Evolutionary conservation across 2,113 vertebrate species (phyloP).

Genomic region (Aphyosemion australe): DNA sequence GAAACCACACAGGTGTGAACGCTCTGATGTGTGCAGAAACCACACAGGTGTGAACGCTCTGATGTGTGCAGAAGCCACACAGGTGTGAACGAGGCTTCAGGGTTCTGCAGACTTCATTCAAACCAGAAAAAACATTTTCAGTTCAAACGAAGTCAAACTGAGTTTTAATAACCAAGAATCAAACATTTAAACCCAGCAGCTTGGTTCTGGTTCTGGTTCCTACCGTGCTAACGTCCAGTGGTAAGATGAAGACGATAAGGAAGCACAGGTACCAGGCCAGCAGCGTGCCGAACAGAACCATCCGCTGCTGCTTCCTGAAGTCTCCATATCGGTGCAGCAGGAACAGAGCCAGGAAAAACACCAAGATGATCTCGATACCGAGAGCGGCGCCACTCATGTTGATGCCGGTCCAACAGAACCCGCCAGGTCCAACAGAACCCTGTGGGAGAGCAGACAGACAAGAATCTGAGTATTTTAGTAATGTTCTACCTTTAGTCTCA

Average conservation of each 20-base stretch:
- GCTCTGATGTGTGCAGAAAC: no score
- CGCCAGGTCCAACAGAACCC: not conserved
- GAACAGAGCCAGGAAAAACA: conserved; percentile 95
- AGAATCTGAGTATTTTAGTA: no score
- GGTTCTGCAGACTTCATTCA: no score
- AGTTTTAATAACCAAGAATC: no score
- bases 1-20: no score
- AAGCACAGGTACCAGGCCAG: conserved; percentile 99
- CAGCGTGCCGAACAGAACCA: conserved; percentile 92
- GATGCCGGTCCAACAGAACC: not conserved
- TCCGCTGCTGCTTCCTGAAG: conserved; percentile 94
- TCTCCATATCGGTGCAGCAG: conserved; percentile 96
- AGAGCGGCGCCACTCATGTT: conserved; percentile 92
- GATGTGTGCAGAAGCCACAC: no score
- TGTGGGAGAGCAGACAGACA: not conserved
- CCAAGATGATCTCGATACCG: conserved; percentile 92
- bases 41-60: no score
- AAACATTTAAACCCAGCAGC: no score
- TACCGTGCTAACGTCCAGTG: conserved; percentile 96
- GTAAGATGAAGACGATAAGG: conserved; percentile 95
- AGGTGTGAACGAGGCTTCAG: no score
- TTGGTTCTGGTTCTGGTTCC: conserved; percentile 51
- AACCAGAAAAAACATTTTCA: no score
- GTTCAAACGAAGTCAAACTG: no score
- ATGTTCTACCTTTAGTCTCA: no score